Evolutionary conservation across 64 coral and sea anemone genomes (phyloP).

Genomic region (Acropora tenuis): DNA sequence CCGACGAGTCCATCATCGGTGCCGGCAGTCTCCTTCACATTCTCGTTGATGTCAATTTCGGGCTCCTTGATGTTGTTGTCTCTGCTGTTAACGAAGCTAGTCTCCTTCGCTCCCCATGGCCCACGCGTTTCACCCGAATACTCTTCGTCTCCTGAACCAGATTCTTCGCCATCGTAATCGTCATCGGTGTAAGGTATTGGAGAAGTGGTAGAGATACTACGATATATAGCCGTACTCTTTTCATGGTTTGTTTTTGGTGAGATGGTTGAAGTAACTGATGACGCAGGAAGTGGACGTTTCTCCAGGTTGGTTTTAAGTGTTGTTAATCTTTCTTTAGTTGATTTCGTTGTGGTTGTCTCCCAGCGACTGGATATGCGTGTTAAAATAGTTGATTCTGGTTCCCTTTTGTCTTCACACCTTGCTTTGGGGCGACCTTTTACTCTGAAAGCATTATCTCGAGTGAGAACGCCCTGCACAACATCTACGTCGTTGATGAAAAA

Average conservation of each 20-base stretch:
- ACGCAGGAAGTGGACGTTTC: not conserved
- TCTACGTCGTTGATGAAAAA: constrained; percentile 16
- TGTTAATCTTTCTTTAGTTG: not conserved
- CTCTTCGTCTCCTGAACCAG: not conserved
- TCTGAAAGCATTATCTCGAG: not conserved
- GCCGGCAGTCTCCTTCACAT: not conserved
- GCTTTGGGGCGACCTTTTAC: not conserved
- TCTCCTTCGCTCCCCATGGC: not conserved
- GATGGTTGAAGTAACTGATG: not conserved
- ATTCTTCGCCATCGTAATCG: not conserved
- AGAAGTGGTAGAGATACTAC: not conserved
- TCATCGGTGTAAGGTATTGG: constrained; percentile 2
- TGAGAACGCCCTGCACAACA: constrained; percentile 2
- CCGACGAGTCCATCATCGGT: not conserved
- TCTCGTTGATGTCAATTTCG: not conserved
- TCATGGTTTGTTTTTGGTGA: not conserved
- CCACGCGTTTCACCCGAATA: not conserved
- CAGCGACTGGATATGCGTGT: not conserved
- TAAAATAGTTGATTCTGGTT: not conserved
- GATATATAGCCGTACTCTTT: not conserved
- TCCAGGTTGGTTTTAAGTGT: not conserved
- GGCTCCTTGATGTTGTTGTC: not conserved
- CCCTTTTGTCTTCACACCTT: not conserved
- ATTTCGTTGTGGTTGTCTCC: not conserved
- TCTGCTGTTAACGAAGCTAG: not conserved